These are phyloP conservation scores for Olivierus martensii DNA, from an alignment of 1,140 invertebrate species.

Conservation along the genomic window DNA sequence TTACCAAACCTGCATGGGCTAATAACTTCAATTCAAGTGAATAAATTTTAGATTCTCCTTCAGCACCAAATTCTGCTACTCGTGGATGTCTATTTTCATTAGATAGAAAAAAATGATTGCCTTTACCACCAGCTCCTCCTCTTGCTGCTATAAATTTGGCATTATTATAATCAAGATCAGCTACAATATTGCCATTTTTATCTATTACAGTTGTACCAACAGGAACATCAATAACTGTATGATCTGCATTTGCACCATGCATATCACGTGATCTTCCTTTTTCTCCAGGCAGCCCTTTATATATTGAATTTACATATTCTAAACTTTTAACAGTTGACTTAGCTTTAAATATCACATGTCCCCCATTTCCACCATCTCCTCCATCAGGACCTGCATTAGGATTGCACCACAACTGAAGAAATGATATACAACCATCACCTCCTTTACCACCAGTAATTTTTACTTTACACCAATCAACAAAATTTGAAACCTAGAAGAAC, in stretches of 20 bases:
- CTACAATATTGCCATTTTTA: constrained; percentile 43
- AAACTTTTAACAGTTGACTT: constrained; percentile 53
- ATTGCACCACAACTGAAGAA: constrained; percentile 59
- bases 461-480: constrained; percentile 36
- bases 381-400: constrained; percentile 87
- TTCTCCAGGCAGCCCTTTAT: constrained; percentile 38
- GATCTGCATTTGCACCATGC: constrained; percentile 69
- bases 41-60: constrained; percentile 59
- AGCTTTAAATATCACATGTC: constrained; percentile 72
- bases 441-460: constrained; percentile 63
- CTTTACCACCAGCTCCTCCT: constrained; percentile 88
- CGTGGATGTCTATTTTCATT: constrained; percentile 65
- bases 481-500: constrained; percentile 11
- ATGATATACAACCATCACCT: constrained; percentile 81
- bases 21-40: constrained; percentile 76
- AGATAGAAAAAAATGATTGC: constrained; percentile 81
- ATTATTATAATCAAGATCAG: constrained; percentile 50
- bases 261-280: constrained; percentile 61
- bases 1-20: constrained; percentile 81
- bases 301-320: constrained; percentile 40
- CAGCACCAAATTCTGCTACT: constrained; percentile 74
- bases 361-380: constrained; percentile 94
- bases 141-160: constrained; percentile 82
- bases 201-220: constrained; percentile 68
- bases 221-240: constrained; percentile 64